Conservation (phyloP, 2,797 vertebrate species). For the Steatocranus sp. region DNA sequence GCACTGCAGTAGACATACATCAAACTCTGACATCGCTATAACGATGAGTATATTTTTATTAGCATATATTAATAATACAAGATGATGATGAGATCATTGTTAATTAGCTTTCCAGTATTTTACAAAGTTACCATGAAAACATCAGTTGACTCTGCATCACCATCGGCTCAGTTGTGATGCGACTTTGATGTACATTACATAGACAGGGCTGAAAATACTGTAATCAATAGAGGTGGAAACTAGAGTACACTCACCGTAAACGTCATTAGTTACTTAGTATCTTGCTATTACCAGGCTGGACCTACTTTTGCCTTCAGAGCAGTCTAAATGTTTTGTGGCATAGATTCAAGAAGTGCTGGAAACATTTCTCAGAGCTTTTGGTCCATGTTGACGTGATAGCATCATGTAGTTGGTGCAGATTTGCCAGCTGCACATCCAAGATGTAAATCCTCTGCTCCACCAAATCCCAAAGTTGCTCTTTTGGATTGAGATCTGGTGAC, state of each 20-base stretch:
- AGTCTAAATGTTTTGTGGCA: background rate
- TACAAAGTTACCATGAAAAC: background rate
- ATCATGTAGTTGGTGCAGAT: background rate
- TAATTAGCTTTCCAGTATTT: background rate
- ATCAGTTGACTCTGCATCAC: background rate
- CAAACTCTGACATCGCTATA: background rate
- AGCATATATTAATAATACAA: background rate
- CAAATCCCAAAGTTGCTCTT: background rate
- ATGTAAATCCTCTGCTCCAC: background rate
- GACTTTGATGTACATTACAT: background rate
- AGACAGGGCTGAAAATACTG: background rate
- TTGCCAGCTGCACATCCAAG: background rate
- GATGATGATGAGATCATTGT: background rate
- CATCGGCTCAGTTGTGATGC: background rate
- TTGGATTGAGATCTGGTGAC: background rate
- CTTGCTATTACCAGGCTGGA: background rate
- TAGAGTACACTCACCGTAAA: background rate
- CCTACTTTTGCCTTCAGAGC: background rate
- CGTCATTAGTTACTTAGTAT: background rate
- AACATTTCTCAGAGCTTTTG: background rate
- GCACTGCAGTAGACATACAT: background rate
- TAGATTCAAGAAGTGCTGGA: background rate
- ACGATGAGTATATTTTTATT: background rate
- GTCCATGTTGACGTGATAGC: background rate
- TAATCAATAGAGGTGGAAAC: background rate